These are phyloP conservation scores for Magallana ariakensis DNA, from an alignment of 1,140 invertebrate genomes.

Conservation along the genomic window DNA sequence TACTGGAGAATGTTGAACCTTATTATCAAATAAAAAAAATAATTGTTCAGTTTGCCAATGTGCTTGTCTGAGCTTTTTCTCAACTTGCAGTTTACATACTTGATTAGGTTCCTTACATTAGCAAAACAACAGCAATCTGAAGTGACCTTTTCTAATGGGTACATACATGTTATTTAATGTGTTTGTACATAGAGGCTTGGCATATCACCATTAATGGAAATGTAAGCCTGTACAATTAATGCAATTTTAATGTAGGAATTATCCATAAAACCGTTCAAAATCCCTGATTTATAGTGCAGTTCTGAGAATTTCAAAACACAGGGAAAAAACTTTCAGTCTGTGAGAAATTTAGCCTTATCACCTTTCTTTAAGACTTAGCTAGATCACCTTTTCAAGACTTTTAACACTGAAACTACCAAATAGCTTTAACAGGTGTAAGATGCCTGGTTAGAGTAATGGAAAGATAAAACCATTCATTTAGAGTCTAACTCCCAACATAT, in stretches of 20 bases:
- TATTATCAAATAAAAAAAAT: constrained; percentile 15
- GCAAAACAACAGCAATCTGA: background rate
- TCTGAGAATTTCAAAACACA: background rate
- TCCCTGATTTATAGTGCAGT: background rate
- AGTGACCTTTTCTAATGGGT: constrained; percentile 18
- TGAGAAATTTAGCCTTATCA: background rate
- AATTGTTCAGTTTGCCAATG: constrained; percentile 3
- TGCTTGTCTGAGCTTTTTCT: constrained; percentile 17
- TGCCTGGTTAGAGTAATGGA: background rate
- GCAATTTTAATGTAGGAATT: constrained; percentile 24
- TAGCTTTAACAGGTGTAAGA: background rate
- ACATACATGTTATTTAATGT: background rate
- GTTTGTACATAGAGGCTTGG: background rate
- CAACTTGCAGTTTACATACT: background rate
- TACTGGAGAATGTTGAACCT: constrained; percentile 27
- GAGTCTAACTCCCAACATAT: too few species aligned
- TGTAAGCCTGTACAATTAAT: background rate
- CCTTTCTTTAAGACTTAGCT: background rate
- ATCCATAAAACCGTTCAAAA: constrained; percentile 14
- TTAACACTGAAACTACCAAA: background rate
- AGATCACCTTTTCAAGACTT: constrained; percentile 14
- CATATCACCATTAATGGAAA: background rate
- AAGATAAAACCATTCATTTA: too few species aligned
- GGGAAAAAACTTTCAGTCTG: constrained; percentile 2
- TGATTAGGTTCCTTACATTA: background rate